Conservation (phyloP, 2,113 vertebrate genomes). For the Archocentrus centrarchus region DNA sequence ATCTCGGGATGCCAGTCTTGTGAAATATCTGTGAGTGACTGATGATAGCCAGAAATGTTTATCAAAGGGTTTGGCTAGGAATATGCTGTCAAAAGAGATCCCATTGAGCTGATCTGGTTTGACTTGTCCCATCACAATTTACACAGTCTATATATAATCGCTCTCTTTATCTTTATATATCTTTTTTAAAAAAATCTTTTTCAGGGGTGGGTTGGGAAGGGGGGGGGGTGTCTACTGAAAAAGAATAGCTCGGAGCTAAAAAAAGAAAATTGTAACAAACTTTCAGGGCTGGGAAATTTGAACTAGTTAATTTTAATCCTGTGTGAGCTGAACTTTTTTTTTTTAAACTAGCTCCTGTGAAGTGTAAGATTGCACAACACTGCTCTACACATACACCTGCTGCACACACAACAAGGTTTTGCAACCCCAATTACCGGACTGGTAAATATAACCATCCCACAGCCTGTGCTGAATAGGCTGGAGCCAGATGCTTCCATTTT, state of each 20-base stretch:
- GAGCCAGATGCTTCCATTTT: constrained; percentile 64
- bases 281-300: not conserved
- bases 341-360: not conserved
- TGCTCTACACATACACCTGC: not conserved
- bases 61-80: not conserved
- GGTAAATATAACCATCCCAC: constrained; percentile 54
- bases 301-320: not conserved
- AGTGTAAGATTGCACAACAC: not conserved
- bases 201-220: too few relatives aligned
- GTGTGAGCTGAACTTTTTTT: not conserved
- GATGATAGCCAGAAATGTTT: not conserved
- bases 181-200: not conserved
- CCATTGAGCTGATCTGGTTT: not conserved
- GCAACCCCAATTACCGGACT: constrained; percentile 46
- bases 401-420: constrained; percentile 27
- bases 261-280: not conserved
- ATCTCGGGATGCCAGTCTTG: too few relatives aligned
- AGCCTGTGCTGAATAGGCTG: constrained; percentile 36
- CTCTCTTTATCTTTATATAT: too few relatives aligned
- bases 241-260: not conserved
- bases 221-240: not conserved
- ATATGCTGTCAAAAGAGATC: not conserved
- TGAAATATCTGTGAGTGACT: not conserved
- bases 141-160: not conserved
- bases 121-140: too few relatives aligned